These are phyloP conservation scores for Seriola rivoliana DNA, from an alignment of 2,113 vertebrate species.

Conservation along the genomic window DNA sequence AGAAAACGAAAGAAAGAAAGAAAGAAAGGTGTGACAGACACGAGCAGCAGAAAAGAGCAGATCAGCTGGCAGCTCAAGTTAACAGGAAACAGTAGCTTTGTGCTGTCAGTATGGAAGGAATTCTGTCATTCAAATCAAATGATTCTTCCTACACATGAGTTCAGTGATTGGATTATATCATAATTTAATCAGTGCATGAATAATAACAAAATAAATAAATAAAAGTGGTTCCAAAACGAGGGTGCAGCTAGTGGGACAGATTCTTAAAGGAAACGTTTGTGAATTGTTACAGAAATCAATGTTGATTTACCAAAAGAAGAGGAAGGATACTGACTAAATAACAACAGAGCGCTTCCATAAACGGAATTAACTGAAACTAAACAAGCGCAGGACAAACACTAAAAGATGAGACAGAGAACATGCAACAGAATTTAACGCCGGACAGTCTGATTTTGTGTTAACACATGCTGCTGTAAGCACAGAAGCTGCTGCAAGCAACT, in stretches of 20 bases:
- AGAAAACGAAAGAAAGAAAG: conserved; percentile 12
- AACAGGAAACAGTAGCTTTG: conserved; percentile 65
- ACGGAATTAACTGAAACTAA: conserved; percentile 49
- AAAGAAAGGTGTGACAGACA: conserved; percentile 44
- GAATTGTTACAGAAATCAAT: neutral
- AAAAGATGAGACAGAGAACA: conserved; percentile 56
- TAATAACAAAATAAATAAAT: conserved; percentile 14
- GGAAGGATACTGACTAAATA: conserved; percentile 39
- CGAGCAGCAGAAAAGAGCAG: conserved; percentile 71
- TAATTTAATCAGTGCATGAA: neutral
- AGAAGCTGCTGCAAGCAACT: conserved; percentile 19
- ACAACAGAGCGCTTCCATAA: conserved; percentile 70
- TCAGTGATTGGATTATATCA: conserved; percentile 1
- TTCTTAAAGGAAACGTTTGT: conserved; percentile 6
- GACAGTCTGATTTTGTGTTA: conserved; percentile 42
- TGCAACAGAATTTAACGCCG: conserved; percentile 57
- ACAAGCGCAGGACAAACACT: conserved; percentile 51
- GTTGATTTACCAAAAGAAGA: conserved; percentile 1
- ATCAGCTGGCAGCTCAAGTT: conserved; percentile 71
- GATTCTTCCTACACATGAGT: neutral
- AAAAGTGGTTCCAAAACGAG: conserved; percentile 6
- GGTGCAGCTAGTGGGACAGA: conserved; percentile 12
- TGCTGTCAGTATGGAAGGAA: conserved; percentile 69
- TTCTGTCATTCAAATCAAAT: conserved; percentile 65
- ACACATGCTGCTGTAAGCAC: conserved; percentile 40